Percentiles rank a stretch among this genome's conserved stretches.
Evolutionary conservation across 2,113 vertebrate species (phyloP).

Genomic region (Laticauda laticaudata): DNA sequence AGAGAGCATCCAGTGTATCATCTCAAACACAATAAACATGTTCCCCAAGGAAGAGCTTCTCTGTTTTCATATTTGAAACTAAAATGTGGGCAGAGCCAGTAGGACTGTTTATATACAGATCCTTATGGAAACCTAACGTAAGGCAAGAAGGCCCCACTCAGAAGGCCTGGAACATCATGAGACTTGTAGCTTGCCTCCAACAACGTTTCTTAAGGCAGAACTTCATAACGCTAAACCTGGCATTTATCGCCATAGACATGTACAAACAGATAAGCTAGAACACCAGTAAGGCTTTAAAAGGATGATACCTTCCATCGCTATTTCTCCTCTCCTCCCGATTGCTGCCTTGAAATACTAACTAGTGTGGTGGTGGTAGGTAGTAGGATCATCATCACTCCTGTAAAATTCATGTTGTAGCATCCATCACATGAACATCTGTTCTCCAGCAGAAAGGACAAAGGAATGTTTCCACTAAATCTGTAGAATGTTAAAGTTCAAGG

Average conservation of each 20-base stretch:
- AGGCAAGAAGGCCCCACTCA: neutral
- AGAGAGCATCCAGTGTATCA: conserved; percentile 90
- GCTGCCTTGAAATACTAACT: neutral
- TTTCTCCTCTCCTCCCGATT: neutral
- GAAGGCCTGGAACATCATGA: conserved; percentile 48
- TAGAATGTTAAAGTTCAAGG: neutral
- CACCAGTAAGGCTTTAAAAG: neutral
- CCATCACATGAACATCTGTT: neutral
- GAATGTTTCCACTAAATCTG: neutral
- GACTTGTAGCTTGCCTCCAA: neutral
- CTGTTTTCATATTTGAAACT: conserved; percentile 76
- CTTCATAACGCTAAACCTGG: too few relatives aligned
- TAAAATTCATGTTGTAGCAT: neutral
- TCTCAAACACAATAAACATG: conserved; percentile 90
- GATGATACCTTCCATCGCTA: neutral
- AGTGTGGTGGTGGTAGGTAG: neutral
- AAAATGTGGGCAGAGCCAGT: conserved; percentile 60
- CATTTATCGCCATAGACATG: neutral
- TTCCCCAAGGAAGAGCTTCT: conserved; percentile 83
- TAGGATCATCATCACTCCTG: neutral
- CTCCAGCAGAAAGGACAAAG: neutral
- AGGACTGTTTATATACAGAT: conserved; percentile 58
- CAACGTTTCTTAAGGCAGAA: neutral
- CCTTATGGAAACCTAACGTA: conserved; percentile 66
- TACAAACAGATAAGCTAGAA: neutral